Evolutionary conservation across 1,140 invertebrate genomes (phyloP).

Genomic region (Panagrolaimus sp.): DNA sequence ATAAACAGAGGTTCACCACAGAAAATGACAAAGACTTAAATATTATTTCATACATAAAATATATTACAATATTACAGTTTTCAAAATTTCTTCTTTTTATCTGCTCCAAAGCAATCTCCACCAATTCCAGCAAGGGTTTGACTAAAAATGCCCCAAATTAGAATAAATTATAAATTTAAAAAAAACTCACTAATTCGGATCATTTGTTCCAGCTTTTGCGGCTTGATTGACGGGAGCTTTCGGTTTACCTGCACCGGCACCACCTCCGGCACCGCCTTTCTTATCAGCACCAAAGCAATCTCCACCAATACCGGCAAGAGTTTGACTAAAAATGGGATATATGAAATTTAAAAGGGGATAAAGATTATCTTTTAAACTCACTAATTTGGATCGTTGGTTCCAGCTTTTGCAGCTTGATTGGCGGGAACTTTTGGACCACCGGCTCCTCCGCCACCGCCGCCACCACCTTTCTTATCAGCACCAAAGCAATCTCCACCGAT

Average conservation of each 20-base stretch:
- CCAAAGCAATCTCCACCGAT: conserved; percentile 9
- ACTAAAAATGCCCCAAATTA: too few relatives aligned
- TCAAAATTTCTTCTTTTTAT: too few relatives aligned
- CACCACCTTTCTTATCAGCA: not conserved
- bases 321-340: not conserved
- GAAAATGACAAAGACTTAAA: too few relatives aligned
- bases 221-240: conserved; percentile 14
- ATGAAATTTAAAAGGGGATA: not conserved
- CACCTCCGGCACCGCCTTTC: not conserved
- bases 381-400: not conserved
- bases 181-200: conserved; percentile 21
- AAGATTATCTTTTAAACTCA: not conserved
- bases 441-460: not conserved
- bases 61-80: too few relatives aligned
- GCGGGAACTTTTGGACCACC: not conserved
- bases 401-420: not conserved
- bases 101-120: too few relatives aligned
- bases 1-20: too few relatives aligned
- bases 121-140: too few relatives aligned
- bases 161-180: too few relatives aligned
- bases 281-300: conserved; percentile 14
- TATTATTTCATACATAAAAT: too few relatives aligned
- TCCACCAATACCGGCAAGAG: conserved; percentile 9
- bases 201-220: conserved; percentile 16
- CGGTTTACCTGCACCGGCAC: not conserved